phyloP scores from a whole-genome alignment of 2,797 vertebrate genomes.

The Mormyrus proboscirostris region DNA sequence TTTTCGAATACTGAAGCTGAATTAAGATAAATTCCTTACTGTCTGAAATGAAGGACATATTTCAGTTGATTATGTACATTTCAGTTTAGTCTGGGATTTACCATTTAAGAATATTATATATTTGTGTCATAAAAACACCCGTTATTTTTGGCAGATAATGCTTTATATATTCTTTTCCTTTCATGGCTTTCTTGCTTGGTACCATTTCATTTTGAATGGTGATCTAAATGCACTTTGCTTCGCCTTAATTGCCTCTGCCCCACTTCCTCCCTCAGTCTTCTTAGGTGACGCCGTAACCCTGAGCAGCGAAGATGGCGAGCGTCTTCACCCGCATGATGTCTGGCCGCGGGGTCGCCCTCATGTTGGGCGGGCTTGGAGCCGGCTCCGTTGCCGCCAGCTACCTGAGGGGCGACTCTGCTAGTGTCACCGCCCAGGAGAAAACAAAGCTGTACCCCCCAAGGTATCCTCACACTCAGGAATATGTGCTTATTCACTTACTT shows the following conservation, averaged over 20 bases:
- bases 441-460: slow-evolving; percentile 78
- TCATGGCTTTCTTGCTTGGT: background rate
- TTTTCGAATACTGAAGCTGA: background rate
- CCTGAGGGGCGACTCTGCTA: slow-evolving; percentile 60
- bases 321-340: slow-evolving; percentile 74
- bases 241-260: background rate
- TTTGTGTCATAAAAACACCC: background rate
- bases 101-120: background rate
- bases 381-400: slow-evolving; percentile 68
- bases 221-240: background rate
- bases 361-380: slow-evolving; percentile 69
- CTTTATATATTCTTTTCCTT: background rate
- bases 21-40: background rate
- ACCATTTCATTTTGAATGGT: background rate
- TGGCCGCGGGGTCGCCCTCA: slow-evolving; percentile 62
- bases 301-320: slow-evolving; percentile 63
- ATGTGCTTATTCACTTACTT: background rate
- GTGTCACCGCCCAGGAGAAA: slow-evolving; percentile 53
- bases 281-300: slow-evolving; percentile 11
- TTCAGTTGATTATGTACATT: background rate
- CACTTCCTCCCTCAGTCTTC: slow-evolving; percentile 29
- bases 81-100: background rate
- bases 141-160: background rate
- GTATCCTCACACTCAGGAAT: slow-evolving; percentile 40
- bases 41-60: background rate